Conservation (phyloP, 2,888 invertebrate genomes). For the Apotomis capreana region DNA sequence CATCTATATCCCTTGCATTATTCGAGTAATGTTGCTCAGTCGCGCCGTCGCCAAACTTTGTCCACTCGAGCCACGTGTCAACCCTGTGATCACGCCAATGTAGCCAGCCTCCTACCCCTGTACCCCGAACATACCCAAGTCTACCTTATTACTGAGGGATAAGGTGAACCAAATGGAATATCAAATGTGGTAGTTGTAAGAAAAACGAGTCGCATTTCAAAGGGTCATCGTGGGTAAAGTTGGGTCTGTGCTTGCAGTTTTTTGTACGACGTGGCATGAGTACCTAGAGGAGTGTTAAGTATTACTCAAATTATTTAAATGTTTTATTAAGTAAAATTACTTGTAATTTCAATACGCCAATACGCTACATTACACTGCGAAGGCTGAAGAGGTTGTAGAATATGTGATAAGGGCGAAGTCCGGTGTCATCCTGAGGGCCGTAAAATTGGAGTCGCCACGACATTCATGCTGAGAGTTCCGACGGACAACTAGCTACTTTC, state of each 20-base stretch:
- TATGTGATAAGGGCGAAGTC: too few species aligned
- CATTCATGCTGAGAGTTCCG: too few species aligned
- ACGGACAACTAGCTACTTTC: too few species aligned
- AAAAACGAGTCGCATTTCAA: slow-evolving; percentile 40
- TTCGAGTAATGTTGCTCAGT: slow-evolving; percentile 9
- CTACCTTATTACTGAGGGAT: background rate
- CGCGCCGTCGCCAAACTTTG: slow-evolving; percentile 44
- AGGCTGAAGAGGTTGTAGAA: too few species aligned
- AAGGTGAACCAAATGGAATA: background rate
- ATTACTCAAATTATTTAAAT: too few species aligned
- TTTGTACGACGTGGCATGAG: background rate
- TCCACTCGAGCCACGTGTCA: slow-evolving; percentile 44
- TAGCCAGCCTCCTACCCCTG: slow-evolving; percentile 17
- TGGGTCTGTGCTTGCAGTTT: slow-evolving; percentile 27
- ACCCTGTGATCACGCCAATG: slow-evolving; percentile 49
- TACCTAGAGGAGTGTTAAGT: slow-evolving; percentile 11
- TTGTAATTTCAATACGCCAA: too few species aligned
- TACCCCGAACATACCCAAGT: slow-evolving; percentile 6
- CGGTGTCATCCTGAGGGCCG: too few species aligned
- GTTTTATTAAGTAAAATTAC: too few species aligned
- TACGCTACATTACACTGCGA: too few species aligned
- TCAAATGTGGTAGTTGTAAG: slow-evolving; percentile 13
- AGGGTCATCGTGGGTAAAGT: slow-evolving; percentile 39
- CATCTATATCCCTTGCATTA: slow-evolving; percentile 4
- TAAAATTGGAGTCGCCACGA: too few species aligned